Evolutionary conservation across 2,797 vertebrate species (phyloP).

Genomic region (Ispidina lecontei): DNA sequence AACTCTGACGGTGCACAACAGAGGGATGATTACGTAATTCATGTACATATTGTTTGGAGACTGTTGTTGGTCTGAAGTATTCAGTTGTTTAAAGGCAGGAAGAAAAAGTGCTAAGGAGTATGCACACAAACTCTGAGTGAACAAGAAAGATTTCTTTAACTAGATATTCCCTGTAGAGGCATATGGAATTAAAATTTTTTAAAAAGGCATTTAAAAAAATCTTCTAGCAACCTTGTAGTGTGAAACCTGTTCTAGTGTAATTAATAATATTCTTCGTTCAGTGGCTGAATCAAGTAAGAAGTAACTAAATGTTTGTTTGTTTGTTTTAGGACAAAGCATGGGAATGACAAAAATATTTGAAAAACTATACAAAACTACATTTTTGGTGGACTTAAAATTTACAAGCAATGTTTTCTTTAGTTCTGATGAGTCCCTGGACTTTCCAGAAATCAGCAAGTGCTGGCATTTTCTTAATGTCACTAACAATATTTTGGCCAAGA

Average conservation of each 20-base stretch:
- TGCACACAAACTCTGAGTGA: background rate
- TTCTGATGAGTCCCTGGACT: background rate
- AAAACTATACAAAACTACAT: background rate
- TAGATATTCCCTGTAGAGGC: background rate
- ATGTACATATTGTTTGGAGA: background rate
- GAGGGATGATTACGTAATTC: background rate
- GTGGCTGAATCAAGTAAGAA: background rate
- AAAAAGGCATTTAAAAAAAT: background rate
- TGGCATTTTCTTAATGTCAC: conserved; percentile 54
- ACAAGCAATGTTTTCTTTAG: background rate
- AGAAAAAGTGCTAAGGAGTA: background rate
- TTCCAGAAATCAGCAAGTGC: conserved; percentile 21
- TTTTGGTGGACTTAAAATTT: background rate
- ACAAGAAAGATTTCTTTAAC: background rate
- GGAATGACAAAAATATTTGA: background rate
- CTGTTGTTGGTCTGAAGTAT: background rate
- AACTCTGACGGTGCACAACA: background rate
- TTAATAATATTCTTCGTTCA: background rate
- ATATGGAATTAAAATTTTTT: background rate
- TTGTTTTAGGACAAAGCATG: background rate
- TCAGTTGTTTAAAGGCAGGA: background rate
- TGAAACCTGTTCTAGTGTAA: background rate
- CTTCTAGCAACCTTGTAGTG: background rate
- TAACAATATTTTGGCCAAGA: conserved; percentile 32
- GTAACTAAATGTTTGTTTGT: background rate